Evolutionary conservation across 2,888 invertebrate genomes (phyloP), one percentile per base, ranked within the genome.

Genomic region (Athalia circularis): DNA sequence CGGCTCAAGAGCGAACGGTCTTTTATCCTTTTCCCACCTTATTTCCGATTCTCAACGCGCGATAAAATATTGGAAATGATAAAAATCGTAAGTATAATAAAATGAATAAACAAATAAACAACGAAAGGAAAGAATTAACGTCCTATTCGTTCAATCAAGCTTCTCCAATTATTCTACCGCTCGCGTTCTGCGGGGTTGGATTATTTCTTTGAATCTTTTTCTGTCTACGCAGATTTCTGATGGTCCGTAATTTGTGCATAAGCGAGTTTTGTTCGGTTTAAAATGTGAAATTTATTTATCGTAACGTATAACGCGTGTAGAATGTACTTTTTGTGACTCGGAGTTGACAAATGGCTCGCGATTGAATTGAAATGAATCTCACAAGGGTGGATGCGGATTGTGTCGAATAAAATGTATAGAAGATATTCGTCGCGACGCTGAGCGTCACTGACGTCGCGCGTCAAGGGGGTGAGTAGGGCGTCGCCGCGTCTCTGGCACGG

Each of bases 401-500:
- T 54, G 54, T 5, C n/a, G n/a, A 9, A 54, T 52, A 52, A 11
- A 52, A 11, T 9, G 52, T 7, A 7, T n/a, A 0, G 54, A 54
- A 4, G 54, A 54, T 9, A n/a, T n/a, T 43, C 68, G 52, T 62
- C 80, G 80, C 78, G 81, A 82, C 86, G 86, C 85, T 90, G 90
- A 88, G 90, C 88, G 84, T 85, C 90, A 82, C 88, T 87, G 87
- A 79, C 78, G 83, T 85, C 81, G 86, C 29, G 29, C 61, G 62
- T 62, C 84, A 85, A 80, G 81, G 84, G 87, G 86, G 84, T 84
- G 86, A 84, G 85, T 85, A 89, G 90, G 90, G 90, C 90, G 90
- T 90, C 90, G 89, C 89, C 90, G 88, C 89, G 89, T 90, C 89
- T 90, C 85, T 79, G 84, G 85, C 88, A 85, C 89, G 86, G 87